A percentile compares a stretch with the other conserved stretches of the same genome.
Conservation (phyloP, 2,888 invertebrate genomes). For the Barypeithes pellucidus region DNA sequence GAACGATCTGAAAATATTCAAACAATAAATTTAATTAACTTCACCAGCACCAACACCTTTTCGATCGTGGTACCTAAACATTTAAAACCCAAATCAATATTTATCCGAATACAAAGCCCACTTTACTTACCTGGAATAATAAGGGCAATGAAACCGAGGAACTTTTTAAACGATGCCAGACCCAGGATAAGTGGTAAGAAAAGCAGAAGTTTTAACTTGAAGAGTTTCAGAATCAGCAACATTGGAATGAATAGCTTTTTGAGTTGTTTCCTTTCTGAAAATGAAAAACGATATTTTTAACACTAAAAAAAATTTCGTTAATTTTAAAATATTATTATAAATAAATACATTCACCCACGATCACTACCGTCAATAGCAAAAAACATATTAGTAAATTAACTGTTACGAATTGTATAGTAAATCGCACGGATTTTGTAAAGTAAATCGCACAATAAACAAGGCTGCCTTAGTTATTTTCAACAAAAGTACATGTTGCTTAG, state of each 20-base stretch:
- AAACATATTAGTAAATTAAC: no score
- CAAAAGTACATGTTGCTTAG: no score
- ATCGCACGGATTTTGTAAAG: no score
- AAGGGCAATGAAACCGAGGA: conserved; percentile 86
- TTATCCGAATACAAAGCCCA: background rate
- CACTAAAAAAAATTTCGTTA: no score
- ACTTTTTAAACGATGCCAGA: conserved; percentile 88
- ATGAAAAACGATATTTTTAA: background rate
- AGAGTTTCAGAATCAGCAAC: conserved; percentile 85
- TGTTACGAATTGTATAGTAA: no score
- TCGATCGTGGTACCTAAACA: background rate
- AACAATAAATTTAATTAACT: background rate
- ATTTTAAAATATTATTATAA: no score
- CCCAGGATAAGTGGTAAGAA: conserved; percentile 89
- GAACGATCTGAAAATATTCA: background rate
- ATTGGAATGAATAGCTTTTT: conserved; percentile 89
- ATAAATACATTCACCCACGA: no score
- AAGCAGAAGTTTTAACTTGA: conserved; percentile 86
- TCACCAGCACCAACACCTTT: background rate
- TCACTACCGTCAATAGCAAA: no score
- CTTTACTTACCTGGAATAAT: conserved; percentile 78
- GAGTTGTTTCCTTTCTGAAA: conserved; percentile 84
- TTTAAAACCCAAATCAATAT: background rate
- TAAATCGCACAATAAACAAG: no score
- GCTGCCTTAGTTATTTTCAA: no score